Evolutionary conservation across 2,113 vertebrate genomes (phyloP).

Genomic region (Corythornis vintsioides): DNA sequence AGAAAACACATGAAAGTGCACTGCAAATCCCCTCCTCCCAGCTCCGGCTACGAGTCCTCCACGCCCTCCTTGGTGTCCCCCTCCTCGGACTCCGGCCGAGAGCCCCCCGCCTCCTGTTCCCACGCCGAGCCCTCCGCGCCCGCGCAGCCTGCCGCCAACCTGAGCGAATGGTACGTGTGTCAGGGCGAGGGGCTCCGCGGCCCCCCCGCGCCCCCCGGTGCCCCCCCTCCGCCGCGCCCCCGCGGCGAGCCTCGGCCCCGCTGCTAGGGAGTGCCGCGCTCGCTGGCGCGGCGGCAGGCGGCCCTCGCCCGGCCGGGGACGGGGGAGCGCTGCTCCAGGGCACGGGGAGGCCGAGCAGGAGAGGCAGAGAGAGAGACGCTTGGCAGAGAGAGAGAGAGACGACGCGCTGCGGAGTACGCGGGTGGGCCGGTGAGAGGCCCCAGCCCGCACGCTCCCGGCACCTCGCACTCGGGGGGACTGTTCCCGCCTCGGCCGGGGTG

Average conservation of each 20-base stretch:
- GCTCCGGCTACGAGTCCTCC: conserved; percentile 93
- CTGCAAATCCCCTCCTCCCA: conserved; percentile 95
- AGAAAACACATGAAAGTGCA: conserved; percentile 99
- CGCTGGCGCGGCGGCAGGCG: neutral
- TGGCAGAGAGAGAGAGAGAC: neutral
- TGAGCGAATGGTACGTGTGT: conserved; percentile 98
- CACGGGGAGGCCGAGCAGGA: neutral
- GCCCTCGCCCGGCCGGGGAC: neutral
- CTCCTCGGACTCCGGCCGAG: conserved; percentile 90
- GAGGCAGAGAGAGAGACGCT: neutral
- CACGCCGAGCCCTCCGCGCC: conserved; percentile 81
- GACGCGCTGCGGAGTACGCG: neutral
- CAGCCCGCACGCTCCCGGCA: neutral
- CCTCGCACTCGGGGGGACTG: neutral
- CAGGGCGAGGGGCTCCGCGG: conserved; percentile 84
- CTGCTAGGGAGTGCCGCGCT: conserved; percentile 10
- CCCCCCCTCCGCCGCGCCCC: conserved; percentile 76
- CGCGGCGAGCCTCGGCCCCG: conserved; percentile 72
- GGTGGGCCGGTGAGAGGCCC: neutral
- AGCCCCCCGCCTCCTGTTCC: conserved; percentile 80
- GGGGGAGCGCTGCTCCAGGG: neutral
- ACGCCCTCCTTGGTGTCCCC: conserved; percentile 90
- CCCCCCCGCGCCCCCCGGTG: conserved; percentile 76
- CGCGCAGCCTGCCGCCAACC: conserved; percentile 84
- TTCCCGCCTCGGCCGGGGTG: neutral